Evolutionary conservation across 2,888 invertebrate genomes (phyloP), one percentile per base, ranked within the genome.

Genomic region (Euclidia mi): DNA sequence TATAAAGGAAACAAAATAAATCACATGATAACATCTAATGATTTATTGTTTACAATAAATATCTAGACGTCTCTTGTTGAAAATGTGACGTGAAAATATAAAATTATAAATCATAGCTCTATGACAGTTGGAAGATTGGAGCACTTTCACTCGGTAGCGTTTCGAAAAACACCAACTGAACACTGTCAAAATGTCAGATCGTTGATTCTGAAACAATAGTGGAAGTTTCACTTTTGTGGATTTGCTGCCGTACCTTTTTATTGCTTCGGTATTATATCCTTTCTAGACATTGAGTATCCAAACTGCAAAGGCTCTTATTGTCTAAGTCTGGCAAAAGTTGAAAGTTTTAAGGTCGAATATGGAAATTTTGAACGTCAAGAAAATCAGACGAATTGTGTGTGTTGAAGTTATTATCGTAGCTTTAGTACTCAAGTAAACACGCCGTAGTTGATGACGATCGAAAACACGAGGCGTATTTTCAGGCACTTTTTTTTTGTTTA

Each of bases 61-160:
- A 34, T 34, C 34, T 34, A 34, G 14, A 32, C n/a, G 32, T 11
- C 11, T 11, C 11, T n/a, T 35, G 10, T 37, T 35, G 41, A 56
- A 62, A 47, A 18, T 56, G 42, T 42, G 14, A 49, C 4, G 37
- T 46, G n/a, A 38, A 65, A 60, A 55, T 51, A 38, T 15, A 34
- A 15, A 29, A 12, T 3, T 10, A 50, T 50, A 35, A 50, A 50
- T 50, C 49, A 28, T 35, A 25, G 32, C 14, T 28, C 9, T 17
- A 51, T 41, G 56, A 62, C 61, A 48, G 41, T 4, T 35, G 31
- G n/a, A n/a, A n/a, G n/a, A n/a, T n/a, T 38, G 31, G 41, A 17
- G 20, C 17, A 55, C 68, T 71, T 68, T 71, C 62, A 35, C 65
- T 28, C 0, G 46, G 42, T 11, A 12, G 40, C 11, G 9, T 18